Base-by-base conservation (phyloP, 2,888 invertebrate genomes). In the Monoplex corrugatus region DNA sequence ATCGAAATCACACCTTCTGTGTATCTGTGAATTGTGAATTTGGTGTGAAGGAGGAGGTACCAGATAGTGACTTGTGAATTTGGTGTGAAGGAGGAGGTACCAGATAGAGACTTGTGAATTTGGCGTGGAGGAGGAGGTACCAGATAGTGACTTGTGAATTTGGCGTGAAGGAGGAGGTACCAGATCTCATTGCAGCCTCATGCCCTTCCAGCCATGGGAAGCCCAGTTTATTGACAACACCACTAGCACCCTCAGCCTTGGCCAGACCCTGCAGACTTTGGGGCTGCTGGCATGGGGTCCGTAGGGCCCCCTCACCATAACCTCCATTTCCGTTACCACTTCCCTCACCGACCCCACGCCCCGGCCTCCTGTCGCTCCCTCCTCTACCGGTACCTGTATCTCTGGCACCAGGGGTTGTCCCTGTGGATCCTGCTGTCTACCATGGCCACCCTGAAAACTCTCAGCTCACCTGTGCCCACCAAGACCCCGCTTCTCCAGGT, bases 221-320 rank as follows among this genome's bases (percentile, higher is more conserved):
- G 68, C n/a, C n/a, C 68, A 68, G 16, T 35, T 10, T 43, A 43
- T 28, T 23, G 28, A 23, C 38, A 6, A 10, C 78, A 40, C 43
- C 78, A 80, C 23, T 32, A 40, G 40, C 78, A 87, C 99, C 99
- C 92, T 98, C 98, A 43, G 99, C 98, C 92, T 97, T 97, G 90
- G 99, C 99, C 96, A 98, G 98, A 0, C 99, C 99, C 44, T 98
- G 98, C 78, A 99, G 98, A 96, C 99, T 99, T 99, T 99, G 0
- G 99, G 99, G 87, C 98, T 97, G 95, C 99, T 99, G 96, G 32
- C 13, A 45, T 50, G 45, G 45, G 45, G n/a, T 83, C 83, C n/a
- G 16, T 83, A n/a, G 57, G 35, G 13, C 84, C 84, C 45, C 84
- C 57, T 8, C 84, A 84, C 32, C 84, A 84, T 38, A 57, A 84